A percentile compares a stretch with the other conserved stretches of the same genome.
Conservation (phyloP, 2,113 vertebrate species). For the Bos taurus region ARS-UCD2.0 NC_037339.1:47428501-47429000, state of each 20-base stretch:
- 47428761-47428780: background rate
- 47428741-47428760: background rate
- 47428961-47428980: background rate
- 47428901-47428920: background rate
- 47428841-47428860: background rate
- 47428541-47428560: background rate
- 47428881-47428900: background rate
- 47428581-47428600: background rate
- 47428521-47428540: background rate
- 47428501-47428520: background rate
- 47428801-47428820: background rate
- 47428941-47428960: background rate
- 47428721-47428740: background rate
- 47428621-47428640: background rate
- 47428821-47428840: background rate
- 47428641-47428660: background rate
- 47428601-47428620: background rate
- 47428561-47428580: background rate
- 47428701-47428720: background rate
- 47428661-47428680: background rate
- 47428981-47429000: background rate
- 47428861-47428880: background rate
- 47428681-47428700: background rate
- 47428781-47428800: background rate
- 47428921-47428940: background rate